Base-by-base conservation (phyloP, 1,140 invertebrate genomes). In the Lordiphosa stackelbergi region DNA sequence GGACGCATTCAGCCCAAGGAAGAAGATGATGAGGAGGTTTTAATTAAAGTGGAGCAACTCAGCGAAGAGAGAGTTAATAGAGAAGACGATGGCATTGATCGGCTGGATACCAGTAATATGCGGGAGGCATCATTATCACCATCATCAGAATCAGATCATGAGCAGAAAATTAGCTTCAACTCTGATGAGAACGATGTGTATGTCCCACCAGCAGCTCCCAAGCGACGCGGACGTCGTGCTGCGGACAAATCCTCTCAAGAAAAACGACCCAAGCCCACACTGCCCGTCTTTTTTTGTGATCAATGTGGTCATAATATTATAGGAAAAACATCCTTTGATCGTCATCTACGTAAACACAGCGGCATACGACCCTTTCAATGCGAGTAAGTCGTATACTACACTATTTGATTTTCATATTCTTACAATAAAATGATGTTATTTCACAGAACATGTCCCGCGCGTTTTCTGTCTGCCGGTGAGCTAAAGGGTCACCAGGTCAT, bases 401-500 rank as follows among this genome's bases (percentile, higher is more conserved):
- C n/a, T n/a, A n/a, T n/a, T 16, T 8, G 12, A 19, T 10, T 19
- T 19, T 19, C 10, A 31, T 8, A 0, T 13, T 8, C 6, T 19
- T 16, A 4, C 38, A 11, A 35, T 24, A 0, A 5, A 6, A 13
- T 19, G 10, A 9, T 2, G 12, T 10, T 9, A 43, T 11, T 5
- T 28, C 22, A 3, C 34, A 79, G 75, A 19, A 45, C 63, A 3
- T 86, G 85, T 22, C 66, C 85, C 0, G 68, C 78, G 9, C 66
- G 85, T 5, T 86, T 86, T 22, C 62, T 79, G 0, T 85, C 85
- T 9, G 57, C 74, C 8, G 74, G 77, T 1, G 85, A 86, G 31
- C 66, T 86, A 0, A 86, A 86, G n/a, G 63, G 85, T 5, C 78
- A 84, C 13, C 81, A 79, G 42, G 73, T 79, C 11, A 73, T 60